Evolutionary conservation across 1,140 invertebrate genomes (phyloP), one percentile per base, ranked within the genome.

Genomic region (Venustaconcha ellipsiformis): DNA sequence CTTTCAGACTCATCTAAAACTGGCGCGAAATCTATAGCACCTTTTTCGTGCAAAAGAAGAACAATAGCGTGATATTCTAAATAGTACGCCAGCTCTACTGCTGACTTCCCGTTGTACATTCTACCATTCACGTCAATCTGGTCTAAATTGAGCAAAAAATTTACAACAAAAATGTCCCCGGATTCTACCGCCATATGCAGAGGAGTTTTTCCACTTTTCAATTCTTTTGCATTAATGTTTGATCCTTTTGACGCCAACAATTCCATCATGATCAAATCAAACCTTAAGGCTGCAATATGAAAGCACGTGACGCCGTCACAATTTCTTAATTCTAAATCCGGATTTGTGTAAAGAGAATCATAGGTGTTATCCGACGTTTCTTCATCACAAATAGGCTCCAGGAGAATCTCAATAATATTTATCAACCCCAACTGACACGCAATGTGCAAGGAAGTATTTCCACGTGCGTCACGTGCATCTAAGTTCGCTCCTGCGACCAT

Each of bases 301-400:
- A 82, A 70, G 85, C 95, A 95, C 79, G 93, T 94, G 89, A 95
- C 92, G 86, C 95, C 95, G 87, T 93, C 92, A 89, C 94, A 95
- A 87, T 96, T 96, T 86, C 92, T 92, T 83, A 94, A 92, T 81
- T 95, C 93, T 20, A 95, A 88, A 80, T 85, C 74, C 59, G 84
- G 82, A 12, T 86, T 93, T 92, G 14, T 90, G 84, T 14, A 88
- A 82, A 37, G 91, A 87, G 84, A 48, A 23, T 75, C 70, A 59
- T 85, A 80, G 66, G 67, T 58, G 58, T 80, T 78, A 59, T 74
- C 62, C 0, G 66, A 59, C 14, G 81, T 74, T 68, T 85, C 83
- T 26, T 74, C 66, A 48, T 83, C 78, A 14, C 67, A 62, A 8
- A 95, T 88, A 0, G 94, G 92, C 59, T 92, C 91, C 0, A 93